Evolutionary conservation across 2,113 vertebrate species (phyloP).

Genomic region (Phocoena phocoena): DNA sequence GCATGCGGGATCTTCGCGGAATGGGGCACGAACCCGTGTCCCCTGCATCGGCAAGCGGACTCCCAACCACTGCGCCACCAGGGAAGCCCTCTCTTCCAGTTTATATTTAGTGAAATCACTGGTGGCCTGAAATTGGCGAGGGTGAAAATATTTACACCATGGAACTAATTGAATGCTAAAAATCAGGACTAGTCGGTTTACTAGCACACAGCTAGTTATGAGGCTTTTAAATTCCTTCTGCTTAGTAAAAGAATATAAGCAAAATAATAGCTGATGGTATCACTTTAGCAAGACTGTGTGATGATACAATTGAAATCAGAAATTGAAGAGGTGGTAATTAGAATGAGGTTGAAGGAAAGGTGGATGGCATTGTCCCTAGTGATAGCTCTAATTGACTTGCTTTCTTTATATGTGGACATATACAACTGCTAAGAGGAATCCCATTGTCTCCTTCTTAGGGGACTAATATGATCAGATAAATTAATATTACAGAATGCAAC

Average conservation of each 20-base stretch:
- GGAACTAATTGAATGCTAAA: neutral
- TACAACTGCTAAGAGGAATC: neutral
- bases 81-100: neutral
- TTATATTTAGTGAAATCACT: neutral
- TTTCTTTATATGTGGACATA: neutral
- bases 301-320: neutral
- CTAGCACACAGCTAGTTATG: neutral
- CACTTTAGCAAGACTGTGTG: neutral
- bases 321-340: neutral
- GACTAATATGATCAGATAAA: neutral
- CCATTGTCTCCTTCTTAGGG: neutral
- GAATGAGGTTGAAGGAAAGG: neutral
- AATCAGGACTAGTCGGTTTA: neutral
- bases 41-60: too few species aligned
- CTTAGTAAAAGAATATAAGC: neutral
- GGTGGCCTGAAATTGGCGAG: neutral
- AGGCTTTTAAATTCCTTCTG: neutral
- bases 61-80: too few species aligned
- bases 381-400: neutral
- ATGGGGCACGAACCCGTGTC: too few species aligned
- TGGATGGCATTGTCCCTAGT: neutral
- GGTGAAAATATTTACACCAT: neutral
- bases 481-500: neutral
- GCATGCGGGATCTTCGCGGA: too few species aligned
- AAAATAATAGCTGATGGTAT: neutral